phyloP scores from a whole-genome alignment of 2,113 vertebrate species.

The Leuciscus idus region DNA sequence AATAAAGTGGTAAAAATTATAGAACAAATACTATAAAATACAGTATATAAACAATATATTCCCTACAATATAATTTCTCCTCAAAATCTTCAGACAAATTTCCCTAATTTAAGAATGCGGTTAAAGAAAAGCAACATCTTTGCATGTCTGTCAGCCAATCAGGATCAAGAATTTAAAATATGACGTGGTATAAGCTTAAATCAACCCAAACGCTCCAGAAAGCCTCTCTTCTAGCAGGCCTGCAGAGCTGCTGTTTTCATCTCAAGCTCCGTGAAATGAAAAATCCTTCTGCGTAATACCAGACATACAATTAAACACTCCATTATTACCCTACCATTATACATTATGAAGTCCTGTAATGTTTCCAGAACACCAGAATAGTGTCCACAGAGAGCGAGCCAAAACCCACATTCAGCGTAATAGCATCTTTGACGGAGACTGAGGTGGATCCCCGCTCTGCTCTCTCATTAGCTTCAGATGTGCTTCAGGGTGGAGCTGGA shows the following conservation, averaged over 20 bases:
- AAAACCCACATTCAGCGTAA: slow-evolving; percentile 19
- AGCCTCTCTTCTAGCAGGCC: neutral
- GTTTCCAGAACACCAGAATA: slow-evolving; percentile 7
- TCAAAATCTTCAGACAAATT: too few species aligned
- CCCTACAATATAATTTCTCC: too few species aligned
- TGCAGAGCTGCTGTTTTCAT: neutral
- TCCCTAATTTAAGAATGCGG: neutral
- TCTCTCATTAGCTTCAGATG: slow-evolving; percentile 27
- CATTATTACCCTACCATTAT: slow-evolving; percentile 11
- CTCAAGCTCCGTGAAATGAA: neutral
- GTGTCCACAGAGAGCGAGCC: neutral
- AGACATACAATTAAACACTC: slow-evolving; percentile 21
- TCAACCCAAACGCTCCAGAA: neutral
- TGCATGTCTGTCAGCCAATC: neutral
- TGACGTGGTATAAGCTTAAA: neutral
- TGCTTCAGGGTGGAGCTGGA: neutral
- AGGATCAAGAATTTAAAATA: neutral
- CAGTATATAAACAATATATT: too few species aligned
- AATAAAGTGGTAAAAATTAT: too few species aligned
- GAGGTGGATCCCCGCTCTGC: neutral
- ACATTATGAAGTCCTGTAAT: neutral
- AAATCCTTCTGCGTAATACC: neutral
- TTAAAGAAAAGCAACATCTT: neutral
- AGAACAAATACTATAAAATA: too few species aligned
- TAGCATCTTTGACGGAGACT: neutral